phyloP scores from a whole-genome alignment of 2,113 vertebrate species.

The Axis porcinus region DNA sequence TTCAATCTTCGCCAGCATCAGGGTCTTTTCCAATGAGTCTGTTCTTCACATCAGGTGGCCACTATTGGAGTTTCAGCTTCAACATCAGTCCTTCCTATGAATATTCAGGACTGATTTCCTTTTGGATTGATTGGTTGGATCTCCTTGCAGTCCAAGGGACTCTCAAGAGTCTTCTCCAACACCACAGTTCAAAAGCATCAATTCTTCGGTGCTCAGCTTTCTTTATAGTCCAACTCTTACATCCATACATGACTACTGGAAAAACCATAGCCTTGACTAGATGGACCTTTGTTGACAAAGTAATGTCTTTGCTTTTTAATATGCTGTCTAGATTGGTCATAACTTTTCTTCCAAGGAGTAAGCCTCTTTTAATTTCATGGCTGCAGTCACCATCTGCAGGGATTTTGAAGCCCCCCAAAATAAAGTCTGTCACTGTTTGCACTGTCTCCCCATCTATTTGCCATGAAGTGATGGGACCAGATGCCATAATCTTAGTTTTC shows the following conservation, averaged over 20 bases:
- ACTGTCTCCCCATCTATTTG: neutral
- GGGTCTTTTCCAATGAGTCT: neutral
- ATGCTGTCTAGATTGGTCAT: neutral
- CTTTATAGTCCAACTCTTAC: neutral
- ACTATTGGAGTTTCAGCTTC: neutral
- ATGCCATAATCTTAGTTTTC: neutral
- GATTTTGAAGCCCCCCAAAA: neutral
- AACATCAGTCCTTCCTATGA: neutral
- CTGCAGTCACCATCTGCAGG: neutral
- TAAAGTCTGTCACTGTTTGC: neutral
- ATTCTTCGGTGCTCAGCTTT: accelerated
- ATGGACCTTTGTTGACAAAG: neutral
- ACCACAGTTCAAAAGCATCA: neutral
- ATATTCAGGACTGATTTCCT: neutral
- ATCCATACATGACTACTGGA: neutral
- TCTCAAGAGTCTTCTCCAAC: neutral
- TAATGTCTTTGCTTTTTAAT: neutral
- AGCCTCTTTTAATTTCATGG: neutral
- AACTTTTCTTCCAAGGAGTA: neutral
- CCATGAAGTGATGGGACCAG: neutral
- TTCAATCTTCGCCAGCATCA: neutral
- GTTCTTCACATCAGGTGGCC: accelerated
- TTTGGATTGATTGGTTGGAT: neutral
- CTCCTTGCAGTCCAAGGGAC: neutral
- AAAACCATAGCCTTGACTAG: neutral